Evolutionary conservation across 2,888 invertebrate species (phyloP).

Genomic region (Cantharis nigra): DNA sequence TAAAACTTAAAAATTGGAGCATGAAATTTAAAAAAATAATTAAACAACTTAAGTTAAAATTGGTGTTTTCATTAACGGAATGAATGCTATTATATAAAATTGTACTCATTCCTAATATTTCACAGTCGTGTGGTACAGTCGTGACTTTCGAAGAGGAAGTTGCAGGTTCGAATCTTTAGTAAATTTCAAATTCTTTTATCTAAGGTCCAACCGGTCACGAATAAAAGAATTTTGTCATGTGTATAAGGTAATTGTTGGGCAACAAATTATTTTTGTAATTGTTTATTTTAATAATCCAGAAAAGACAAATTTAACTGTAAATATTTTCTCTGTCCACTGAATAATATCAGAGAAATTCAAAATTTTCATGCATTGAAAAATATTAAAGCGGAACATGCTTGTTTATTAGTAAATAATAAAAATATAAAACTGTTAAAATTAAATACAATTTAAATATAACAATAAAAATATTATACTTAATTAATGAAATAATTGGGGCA

Average conservation of each 20-base stretch:
- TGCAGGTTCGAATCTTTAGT: not conserved
- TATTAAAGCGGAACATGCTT: not conserved
- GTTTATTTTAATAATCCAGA: not conserved
- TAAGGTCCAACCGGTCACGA: not conserved
- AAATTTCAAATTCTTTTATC: not conserved
- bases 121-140: not conserved
- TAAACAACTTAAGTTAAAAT: not conserved
- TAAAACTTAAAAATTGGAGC: not conserved
- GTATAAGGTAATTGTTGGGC: not conserved
- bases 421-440: not conserved
- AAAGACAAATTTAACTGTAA: constrained; percentile 2
- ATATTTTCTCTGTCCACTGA: constrained; percentile 5
- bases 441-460: not conserved
- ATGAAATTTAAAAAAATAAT: not conserved
- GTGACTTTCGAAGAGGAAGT: not conserved
- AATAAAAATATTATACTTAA: not conserved
- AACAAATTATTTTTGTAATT: not conserved
- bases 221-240: not conserved
- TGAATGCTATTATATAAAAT: not conserved
- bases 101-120: not conserved
- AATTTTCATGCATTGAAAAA: not conserved
- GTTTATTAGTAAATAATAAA: not conserved
- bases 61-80: not conserved
- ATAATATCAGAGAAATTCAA: not conserved
- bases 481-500: not conserved